Evolutionary conservation across 2,113 vertebrate species (phyloP).

Genomic region (Anser cygnoides): DNA sequence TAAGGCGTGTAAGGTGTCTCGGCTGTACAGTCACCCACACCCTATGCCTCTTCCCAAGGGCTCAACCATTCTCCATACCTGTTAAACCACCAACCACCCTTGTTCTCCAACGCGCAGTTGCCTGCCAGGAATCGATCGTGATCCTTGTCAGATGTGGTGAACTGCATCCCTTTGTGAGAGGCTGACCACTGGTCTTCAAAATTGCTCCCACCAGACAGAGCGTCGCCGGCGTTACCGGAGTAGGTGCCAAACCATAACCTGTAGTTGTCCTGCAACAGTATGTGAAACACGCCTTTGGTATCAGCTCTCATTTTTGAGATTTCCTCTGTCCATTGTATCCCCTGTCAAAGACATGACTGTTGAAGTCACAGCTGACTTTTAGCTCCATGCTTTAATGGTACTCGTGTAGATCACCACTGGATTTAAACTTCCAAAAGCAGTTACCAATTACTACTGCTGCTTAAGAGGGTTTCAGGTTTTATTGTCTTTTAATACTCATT

Average conservation of each 20-base stretch:
- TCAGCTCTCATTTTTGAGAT: neutral
- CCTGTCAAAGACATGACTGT: neutral
- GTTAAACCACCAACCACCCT: constrained; percentile 92
- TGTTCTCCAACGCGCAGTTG: constrained; percentile 86
- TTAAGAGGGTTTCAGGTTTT: neutral
- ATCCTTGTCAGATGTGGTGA: constrained; percentile 88
- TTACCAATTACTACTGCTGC: neutral
- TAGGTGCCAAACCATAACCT: constrained; percentile 84
- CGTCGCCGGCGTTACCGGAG: constrained; percentile 86
- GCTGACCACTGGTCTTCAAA: constrained; percentile 88
- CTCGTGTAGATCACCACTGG: neutral
- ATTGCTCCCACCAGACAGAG: constrained; percentile 81
- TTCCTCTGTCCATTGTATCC: neutral
- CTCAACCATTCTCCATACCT: constrained; percentile 73
- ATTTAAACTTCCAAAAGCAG: neutral
- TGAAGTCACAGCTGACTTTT: neutral
- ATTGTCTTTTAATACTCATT: neutral
- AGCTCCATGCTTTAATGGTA: neutral
- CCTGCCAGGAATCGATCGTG: constrained; percentile 86
- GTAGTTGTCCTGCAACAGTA: constrained; percentile 82
- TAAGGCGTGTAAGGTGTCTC: neutral
- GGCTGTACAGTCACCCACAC: neutral
- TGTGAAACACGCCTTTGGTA: neutral
- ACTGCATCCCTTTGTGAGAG: constrained; percentile 86
- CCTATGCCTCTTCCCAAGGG: neutral